Evolutionary conservation across 2,113 vertebrate species (phyloP).

Genomic region (Panthera tigris): DNA sequence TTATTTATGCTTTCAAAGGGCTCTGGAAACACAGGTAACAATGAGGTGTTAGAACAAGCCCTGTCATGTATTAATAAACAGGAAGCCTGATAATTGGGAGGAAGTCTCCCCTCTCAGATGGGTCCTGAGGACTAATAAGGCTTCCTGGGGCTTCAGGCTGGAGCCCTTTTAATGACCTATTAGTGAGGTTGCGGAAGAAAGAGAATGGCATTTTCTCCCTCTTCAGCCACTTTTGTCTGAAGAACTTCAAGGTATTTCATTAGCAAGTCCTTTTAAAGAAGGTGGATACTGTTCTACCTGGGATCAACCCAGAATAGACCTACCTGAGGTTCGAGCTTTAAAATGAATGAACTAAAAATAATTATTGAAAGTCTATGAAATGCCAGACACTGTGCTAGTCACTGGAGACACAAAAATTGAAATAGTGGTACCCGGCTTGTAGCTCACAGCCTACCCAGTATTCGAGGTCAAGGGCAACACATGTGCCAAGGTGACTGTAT

Average conservation of each 20-base stretch:
- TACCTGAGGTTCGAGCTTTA: not conserved
- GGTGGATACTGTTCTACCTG: not conserved
- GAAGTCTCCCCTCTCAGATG: not conserved
- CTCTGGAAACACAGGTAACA: conserved; percentile 49
- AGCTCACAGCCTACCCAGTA: not conserved
- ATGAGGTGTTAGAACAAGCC: not conserved
- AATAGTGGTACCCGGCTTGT: not conserved
- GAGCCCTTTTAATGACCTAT: conserved; percentile 30
- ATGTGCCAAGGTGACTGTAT: not conserved
- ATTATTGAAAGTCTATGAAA: not conserved
- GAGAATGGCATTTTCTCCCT: not conserved
- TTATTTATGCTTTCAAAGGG: conserved; percentile 68
- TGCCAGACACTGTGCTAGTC: not conserved
- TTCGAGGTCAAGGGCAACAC: not conserved
- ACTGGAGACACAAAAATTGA: not conserved
- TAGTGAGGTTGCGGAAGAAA: not conserved
- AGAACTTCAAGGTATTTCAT: conserved; percentile 9
- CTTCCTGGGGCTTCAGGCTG: conserved; percentile 25
- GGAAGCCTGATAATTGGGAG: not conserved
- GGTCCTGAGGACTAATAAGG: conserved; percentile 40
- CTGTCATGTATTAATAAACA: conserved; percentile 68
- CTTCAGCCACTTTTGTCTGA: not conserved
- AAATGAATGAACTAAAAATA: not conserved
- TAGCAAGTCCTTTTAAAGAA: conserved; percentile 20
- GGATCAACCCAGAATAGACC: not conserved